Evolutionary conservation across 2,113 vertebrate genomes (phyloP).

Genomic region (Catharus bicknelli): DNA sequence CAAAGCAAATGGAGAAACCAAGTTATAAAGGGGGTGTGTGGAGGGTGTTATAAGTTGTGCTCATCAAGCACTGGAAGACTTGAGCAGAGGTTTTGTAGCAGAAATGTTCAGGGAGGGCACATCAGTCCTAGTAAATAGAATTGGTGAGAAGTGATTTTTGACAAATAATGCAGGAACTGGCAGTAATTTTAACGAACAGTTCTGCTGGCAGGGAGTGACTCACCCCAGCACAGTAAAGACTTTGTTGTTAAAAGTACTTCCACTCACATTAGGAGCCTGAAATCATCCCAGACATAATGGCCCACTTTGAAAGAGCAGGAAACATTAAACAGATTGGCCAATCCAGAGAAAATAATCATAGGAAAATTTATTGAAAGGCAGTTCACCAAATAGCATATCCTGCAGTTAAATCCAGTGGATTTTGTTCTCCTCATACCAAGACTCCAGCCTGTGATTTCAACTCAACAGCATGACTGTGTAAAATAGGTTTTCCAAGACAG

Average conservation of each 20-base stretch:
- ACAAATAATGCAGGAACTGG: neutral
- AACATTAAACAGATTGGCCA: conserved; percentile 30
- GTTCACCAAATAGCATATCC: neutral
- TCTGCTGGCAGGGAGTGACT: neutral
- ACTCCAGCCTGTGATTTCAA: neutral
- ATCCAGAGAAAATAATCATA: conserved; percentile 5
- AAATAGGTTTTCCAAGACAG: neutral
- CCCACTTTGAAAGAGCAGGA: conserved; percentile 1
- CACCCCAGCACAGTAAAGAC: neutral
- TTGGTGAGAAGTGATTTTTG: neutral
- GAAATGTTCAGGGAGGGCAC: neutral
- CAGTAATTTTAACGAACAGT: neutral
- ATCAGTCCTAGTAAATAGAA: neutral
- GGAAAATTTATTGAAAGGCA: neutral
- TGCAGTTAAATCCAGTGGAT: neutral
- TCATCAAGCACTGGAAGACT: neutral
- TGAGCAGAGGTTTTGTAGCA: neutral
- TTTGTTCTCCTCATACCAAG: neutral
- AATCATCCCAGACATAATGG: neutral
- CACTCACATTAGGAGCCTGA: neutral
- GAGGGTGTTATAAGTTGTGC: neutral
- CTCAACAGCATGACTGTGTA: neutral
- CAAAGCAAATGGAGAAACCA: neutral
- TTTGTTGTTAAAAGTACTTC: neutral
- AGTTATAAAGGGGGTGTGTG: fast-evolving